Conservation (phyloP, 2,888 invertebrate genomes). For the Trilocha varians region DNA sequence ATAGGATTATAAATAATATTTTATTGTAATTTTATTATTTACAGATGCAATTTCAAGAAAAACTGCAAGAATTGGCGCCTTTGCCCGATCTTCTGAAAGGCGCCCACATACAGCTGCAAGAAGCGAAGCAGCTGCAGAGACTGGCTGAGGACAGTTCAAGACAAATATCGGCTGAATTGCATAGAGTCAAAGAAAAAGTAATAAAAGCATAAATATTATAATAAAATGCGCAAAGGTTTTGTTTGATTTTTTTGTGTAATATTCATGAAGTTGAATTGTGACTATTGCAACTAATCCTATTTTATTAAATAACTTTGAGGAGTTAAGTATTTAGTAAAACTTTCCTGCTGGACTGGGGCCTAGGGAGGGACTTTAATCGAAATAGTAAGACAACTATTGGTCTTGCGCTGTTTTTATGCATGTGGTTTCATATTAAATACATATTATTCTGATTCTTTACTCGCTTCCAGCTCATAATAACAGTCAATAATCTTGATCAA, state of each 20-base stretch:
- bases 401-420: too few relatives aligned
- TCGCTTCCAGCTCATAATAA: conserved; percentile 43
- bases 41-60: conserved; percentile 62
- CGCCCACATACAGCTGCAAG: conserved; percentile 55
- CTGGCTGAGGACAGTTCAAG: conserved; percentile 51
- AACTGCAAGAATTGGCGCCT: conserved; percentile 52
- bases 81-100: conserved; percentile 55
- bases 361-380: too few relatives aligned
- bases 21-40: background rate
- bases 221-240: too few relatives aligned
- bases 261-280: too few relatives aligned
- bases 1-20: conserved; percentile 2
- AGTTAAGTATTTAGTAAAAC: too few relatives aligned
- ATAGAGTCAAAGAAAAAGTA: conserved; percentile 57
- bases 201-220: background rate
- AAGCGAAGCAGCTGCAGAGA: conserved; percentile 51
- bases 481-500: conserved; percentile 42
- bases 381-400: too few relatives aligned
- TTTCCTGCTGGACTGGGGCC: too few relatives aligned
- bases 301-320: too few relatives aligned
- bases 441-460: too few relatives aligned
- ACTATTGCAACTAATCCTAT: background rate
- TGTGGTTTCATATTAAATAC: too few relatives aligned
- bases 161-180: conserved; percentile 45
- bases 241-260: too few relatives aligned